Base-by-base conservation (phyloP, 2,113 vertebrate species). In the Limnothrissa miodon region DNA sequence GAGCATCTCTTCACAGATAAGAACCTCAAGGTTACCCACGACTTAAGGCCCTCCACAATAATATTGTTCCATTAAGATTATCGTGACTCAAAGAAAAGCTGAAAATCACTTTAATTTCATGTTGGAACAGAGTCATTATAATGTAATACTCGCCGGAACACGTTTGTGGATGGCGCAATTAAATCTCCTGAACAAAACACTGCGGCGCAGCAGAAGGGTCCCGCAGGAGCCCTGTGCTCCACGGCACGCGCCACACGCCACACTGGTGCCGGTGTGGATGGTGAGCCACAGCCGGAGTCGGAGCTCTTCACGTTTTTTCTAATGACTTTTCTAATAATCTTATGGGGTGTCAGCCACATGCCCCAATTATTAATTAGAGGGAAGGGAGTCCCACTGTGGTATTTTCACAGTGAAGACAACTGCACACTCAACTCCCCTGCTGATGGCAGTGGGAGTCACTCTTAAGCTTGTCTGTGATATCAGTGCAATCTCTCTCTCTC, bases 91-190 rank as follows among this genome's bases (percentile, higher is more conserved):
- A 46, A 88, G 80, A 87, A 89, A 88, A 88, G 83, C n/a, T 45
- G 85, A 90, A 42, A 42, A 89, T 85, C 80, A 80, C 88, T 93
- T 92, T 92, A 91, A 94, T 93, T 92, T 91, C 87, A 85, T 91
- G 86, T 94, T 91, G 87, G 87, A 92, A 90, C 90, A 87, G 86
- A 93, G 86, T 92, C 88, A 92, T 94, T 93, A 93, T 93, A 91
- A 90, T 92, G 89, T 90, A 92, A 94, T 93, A 85, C 92, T 92
- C 93, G 85, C 74, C 93, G 92, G 94, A 93, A 89, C 90, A 88
- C 84, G 89, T 90, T 90, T 92, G 90, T 91, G 92, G 91, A 93
- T 90, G 89, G 87, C 70, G 89, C 92, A 95, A 95, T 95, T 94
- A 93, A 91, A 93, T 94, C 91, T 94, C 89, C 87, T 81, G 87